phyloP scores from a whole-genome alignment of 2,797 vertebrate genomes.

The Otolemur crassicaudatus region DNA sequence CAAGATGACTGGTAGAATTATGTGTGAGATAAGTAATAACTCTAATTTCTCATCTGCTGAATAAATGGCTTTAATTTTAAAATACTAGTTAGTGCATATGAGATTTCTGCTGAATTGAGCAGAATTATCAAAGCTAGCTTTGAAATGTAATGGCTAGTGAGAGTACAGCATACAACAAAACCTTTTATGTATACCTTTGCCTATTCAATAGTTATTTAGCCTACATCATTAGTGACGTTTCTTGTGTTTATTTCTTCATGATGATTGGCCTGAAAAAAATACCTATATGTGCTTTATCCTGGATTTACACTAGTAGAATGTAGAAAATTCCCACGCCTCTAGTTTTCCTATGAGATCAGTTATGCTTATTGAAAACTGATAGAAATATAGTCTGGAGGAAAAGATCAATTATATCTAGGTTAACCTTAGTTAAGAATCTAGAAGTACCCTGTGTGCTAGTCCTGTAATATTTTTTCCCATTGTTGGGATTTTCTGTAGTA shows the following conservation, averaged over 20 bases:
- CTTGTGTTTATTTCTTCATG: not conserved
- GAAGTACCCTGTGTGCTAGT: not conserved
- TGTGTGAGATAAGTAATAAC: conserved; percentile 90
- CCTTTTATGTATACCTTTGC: not conserved
- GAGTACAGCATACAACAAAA: conserved; percentile 75
- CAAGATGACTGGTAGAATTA: conserved; percentile 86
- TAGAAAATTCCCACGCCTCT: not conserved
- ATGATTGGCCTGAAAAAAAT: not conserved
- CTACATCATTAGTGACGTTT: not conserved
- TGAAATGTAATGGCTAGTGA: conserved; percentile 87
- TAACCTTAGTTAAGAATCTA: not conserved
- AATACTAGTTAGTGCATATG: conserved; percentile 77
- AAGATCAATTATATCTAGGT: not conserved
- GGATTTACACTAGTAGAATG: not conserved
- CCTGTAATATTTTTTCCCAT: not conserved
- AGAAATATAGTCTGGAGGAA: not conserved
- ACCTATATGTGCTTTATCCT: not conserved
- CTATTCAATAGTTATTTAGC: not conserved
- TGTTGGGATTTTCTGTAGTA: conserved; percentile 7
- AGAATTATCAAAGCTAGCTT: conserved; percentile 83
- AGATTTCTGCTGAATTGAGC: conserved; percentile 87
- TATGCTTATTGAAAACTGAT: not conserved
- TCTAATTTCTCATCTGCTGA: conserved; percentile 86
- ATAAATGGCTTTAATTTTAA: conserved; percentile 89
- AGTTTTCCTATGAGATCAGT: not conserved